These are phyloP conservation scores for Fistularia commersonii DNA, from an alignment of 2,797 vertebrate genomes.

Conservation along the genomic window DNA sequence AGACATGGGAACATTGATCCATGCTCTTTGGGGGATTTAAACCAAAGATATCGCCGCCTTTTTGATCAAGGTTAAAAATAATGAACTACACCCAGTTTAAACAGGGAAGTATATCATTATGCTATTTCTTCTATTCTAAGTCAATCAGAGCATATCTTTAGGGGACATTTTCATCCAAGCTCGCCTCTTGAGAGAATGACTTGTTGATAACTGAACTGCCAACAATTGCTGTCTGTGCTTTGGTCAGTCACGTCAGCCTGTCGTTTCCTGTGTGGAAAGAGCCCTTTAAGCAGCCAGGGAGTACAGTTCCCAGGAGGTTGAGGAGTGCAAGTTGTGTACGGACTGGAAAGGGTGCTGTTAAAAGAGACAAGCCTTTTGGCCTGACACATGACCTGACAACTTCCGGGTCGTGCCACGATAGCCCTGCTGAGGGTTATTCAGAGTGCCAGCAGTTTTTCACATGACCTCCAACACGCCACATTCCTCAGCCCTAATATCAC, in stretches of 20 bases:
- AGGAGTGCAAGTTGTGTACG: conserved; percentile 61
- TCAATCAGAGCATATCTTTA: conserved; percentile 36
- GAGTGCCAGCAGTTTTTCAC: conserved; percentile 70
- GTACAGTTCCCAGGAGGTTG: conserved; percentile 56
- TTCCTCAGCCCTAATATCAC: conserved; percentile 56
- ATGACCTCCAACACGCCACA: conserved; percentile 66
- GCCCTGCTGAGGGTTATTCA: conserved; percentile 62
- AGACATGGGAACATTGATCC: conserved; percentile 29
- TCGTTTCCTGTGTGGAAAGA: conserved; percentile 48
- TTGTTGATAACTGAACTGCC: conserved; percentile 27
- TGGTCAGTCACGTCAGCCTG: conserved; percentile 35
- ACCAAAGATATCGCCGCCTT: conserved; percentile 29
- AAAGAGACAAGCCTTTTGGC: conserved; percentile 59
- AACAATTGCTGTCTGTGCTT: conserved; percentile 55
- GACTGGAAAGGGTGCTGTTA: conserved; percentile 58
- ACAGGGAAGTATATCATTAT: conserved; percentile 36
- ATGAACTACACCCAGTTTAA: conserved; percentile 30
- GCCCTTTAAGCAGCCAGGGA: conserved; percentile 44
- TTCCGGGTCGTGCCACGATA: conserved; percentile 66
- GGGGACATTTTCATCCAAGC: conserved; percentile 34
- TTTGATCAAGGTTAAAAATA: conserved; percentile 29
- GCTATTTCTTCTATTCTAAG: conserved; percentile 33
- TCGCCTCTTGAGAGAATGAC: conserved; percentile 29
- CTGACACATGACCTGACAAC: conserved; percentile 63
- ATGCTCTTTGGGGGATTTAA: conserved; percentile 12